Evolutionary conservation across 1,140 invertebrate genomes (phyloP).

Genomic region (Pogonus chalceus): DNA sequence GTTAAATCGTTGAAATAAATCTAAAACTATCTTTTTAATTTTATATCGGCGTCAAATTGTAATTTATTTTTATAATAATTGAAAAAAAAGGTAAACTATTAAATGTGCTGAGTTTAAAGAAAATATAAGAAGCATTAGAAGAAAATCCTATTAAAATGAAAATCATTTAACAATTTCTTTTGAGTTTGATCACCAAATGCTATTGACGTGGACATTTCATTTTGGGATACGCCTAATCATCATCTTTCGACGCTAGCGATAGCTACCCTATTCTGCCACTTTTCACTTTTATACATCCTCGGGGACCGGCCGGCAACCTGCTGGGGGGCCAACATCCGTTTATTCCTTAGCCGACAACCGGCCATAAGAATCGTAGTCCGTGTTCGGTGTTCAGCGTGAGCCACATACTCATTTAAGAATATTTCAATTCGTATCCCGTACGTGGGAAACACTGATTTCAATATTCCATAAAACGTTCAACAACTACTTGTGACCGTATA

Average conservation of each 20-base stretch:
- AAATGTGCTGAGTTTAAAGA: too few relatives aligned
- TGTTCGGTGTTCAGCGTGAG: neutral
- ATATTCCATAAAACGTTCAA: neutral
- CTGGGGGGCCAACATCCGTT: conserved; percentile 4
- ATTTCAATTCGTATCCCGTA: conserved; percentile 7
- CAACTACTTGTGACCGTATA: neutral
- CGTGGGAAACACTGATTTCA: conserved; percentile 5
- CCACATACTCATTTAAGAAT: neutral
- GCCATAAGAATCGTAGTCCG: neutral
- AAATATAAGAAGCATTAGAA: too few relatives aligned
- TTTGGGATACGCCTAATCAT: conserved; percentile 20
- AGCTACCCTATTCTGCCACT: conserved; percentile 9
- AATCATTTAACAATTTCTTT: too few relatives aligned
- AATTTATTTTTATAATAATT: too few relatives aligned
- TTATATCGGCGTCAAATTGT: too few relatives aligned
- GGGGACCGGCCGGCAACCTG: conserved; percentile 11
- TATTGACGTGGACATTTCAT: conserved; percentile 3
- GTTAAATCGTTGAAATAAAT: too few relatives aligned
- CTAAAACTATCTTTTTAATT: too few relatives aligned
- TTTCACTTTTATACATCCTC: conserved; percentile 23
- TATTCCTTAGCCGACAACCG: neutral
- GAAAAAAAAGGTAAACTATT: too few relatives aligned
- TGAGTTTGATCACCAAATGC: conserved; percentile 9
- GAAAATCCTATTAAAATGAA: too few relatives aligned
- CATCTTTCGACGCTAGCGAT: conserved; percentile 10